These are phyloP conservation scores for Diogma glabrata DNA, from an alignment of 2,888 invertebrate species.

Conservation along the genomic window DNA sequence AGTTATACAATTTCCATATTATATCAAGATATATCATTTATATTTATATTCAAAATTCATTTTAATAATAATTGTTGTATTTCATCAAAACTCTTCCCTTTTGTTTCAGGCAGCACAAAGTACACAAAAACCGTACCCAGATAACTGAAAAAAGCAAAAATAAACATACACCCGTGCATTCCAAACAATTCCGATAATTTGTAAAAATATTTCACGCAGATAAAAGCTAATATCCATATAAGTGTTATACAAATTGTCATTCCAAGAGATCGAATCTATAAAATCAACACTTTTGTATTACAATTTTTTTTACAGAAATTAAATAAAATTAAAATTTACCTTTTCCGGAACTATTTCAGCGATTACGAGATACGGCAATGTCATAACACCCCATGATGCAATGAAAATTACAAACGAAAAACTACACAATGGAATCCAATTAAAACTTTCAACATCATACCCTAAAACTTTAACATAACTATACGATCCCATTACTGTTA, in stretches of 20 bases:
- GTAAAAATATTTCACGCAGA: constrained; percentile 21
- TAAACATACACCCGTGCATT: constrained; percentile 30
- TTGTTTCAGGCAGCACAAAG: constrained; percentile 31
- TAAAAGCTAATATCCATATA: constrained; percentile 20
- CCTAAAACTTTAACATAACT: constrained; percentile 1
- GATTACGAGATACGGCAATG: constrained; percentile 15
- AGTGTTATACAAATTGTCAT: constrained; percentile 16
- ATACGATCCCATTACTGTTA: constrained; percentile 7
- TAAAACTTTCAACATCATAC: constrained; percentile 5
- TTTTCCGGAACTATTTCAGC: constrained; percentile 16
- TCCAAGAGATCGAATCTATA: constrained; percentile 17
- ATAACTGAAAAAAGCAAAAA: constrained; percentile 27
- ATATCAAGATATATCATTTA: too few relatives aligned
- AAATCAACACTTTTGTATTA: too few relatives aligned
- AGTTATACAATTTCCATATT: too few relatives aligned
- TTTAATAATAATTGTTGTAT: too few relatives aligned
- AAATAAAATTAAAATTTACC: constrained; percentile 8
- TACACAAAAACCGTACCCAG: constrained; percentile 27
- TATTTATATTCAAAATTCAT: too few relatives aligned
- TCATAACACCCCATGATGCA: constrained; percentile 14
- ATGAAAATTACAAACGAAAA: constrained; percentile 16
- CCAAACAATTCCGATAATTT: constrained; percentile 23
- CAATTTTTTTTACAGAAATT: too few relatives aligned
- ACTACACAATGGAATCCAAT: constrained; percentile 14
- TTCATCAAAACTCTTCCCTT: constrained; percentile 29